Evolutionary conservation across 2,797 vertebrate genomes (phyloP).

Genomic region (Acanthurus tractus): DNA sequence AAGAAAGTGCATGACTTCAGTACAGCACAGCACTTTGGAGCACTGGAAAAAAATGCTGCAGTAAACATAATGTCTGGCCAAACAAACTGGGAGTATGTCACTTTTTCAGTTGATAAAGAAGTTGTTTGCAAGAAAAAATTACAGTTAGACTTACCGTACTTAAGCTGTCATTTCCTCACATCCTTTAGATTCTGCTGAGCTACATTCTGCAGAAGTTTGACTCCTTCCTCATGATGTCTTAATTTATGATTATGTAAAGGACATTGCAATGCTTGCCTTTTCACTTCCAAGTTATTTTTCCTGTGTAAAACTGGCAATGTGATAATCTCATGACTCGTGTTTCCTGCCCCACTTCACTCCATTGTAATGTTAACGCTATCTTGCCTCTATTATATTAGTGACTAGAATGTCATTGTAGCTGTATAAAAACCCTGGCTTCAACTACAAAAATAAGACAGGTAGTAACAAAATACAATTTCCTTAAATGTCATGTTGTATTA

Average conservation of each 20-base stretch:
- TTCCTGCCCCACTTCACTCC: slow-evolving; percentile 8
- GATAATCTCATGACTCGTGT: slow-evolving; percentile 13
- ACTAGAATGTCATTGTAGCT: slow-evolving; percentile 38
- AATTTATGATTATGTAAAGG: too few relatives aligned
- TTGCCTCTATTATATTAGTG: background rate
- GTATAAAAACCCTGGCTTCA: slow-evolving; percentile 5
- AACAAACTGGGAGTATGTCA: background rate
- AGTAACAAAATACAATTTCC: slow-evolving; percentile 50
- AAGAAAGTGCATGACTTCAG: background rate
- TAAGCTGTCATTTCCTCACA: background rate
- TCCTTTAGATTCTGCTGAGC: background rate
- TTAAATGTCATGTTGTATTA: slow-evolving; percentile 51
- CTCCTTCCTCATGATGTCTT: background rate
- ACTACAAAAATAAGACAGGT: slow-evolving; percentile 24
- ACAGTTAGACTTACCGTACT: background rate
- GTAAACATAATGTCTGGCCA: background rate
- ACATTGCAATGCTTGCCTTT: background rate
- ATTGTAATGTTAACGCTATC: background rate
- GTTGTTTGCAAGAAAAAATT: slow-evolving; percentile 12
- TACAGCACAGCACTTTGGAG: too few relatives aligned
- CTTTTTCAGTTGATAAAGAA: background rate
- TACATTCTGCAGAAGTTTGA: background rate
- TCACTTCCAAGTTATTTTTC: slow-evolving; percentile 5
- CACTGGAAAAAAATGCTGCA: background rate
- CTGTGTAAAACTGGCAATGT: background rate